Base-by-base conservation (phyloP, 2,113 vertebrate genomes). In the Athene noctua region DNA sequence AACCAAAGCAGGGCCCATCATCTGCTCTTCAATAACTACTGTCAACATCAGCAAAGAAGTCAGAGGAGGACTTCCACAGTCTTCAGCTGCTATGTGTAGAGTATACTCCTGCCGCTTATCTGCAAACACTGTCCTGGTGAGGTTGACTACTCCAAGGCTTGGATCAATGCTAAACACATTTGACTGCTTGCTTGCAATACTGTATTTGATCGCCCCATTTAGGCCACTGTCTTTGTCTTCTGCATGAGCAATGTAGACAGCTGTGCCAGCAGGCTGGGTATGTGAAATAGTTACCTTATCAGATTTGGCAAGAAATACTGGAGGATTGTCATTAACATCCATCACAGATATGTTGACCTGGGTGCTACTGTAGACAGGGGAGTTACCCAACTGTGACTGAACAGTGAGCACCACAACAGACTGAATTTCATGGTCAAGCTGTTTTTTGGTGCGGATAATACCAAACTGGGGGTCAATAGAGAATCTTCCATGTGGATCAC, bases 241-340 rank as follows among this genome's bases (percentile, higher is more conserved):
- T 9, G 99, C 99, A 7, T 97, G 98, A 38, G 98, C 99, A n/a
- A 99, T 96, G 80, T 98, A 99, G 61, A 99, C 34, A 79, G 98
- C 98, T 0, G 98, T 98, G 26, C 99, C 99, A 3, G 98, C 98
- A 12, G 65, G 90, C 3, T 98, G 98, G 72, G 95, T 98, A 17
- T 59, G 95, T 22, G 98, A 96, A 72, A 99, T 74, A 2, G 79
- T 97, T 49, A 99, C 85, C 71, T 94, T 78, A 44, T 98, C 98
- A 0, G 91, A 95, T 34, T 79, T 91, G 46, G 86, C 92, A 22
- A 90, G 96, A 94, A 99, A 99, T 44, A 98, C 68, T 0, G 99
- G 99, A 13, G 77, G 62, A 55, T 99, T 99, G 96, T 99, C 99
- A 40, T 99, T 99, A 54, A 99, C 38, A 46, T 99, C 99, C 0